Evolutionary conservation across 2,113 vertebrate genomes (phyloP).

Genomic region (Pogonocichla stellata): DNA sequence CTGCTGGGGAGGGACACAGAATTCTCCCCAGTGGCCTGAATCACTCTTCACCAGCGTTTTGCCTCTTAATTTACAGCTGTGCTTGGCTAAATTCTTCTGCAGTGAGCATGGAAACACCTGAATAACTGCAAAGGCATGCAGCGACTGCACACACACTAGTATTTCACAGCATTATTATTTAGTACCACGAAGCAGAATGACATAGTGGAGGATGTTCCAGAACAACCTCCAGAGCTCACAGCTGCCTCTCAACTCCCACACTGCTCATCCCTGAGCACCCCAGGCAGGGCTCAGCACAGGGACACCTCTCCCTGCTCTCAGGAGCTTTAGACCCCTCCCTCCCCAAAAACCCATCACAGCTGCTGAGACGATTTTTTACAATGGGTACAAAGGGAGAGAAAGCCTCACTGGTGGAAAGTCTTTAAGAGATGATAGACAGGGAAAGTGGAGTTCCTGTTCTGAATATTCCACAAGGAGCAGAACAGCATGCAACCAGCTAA

Average conservation of each 20-base stretch:
- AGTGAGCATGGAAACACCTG: not conserved
- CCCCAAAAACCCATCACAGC: not conserved
- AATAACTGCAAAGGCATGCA: not conserved
- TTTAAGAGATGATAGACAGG: not conserved
- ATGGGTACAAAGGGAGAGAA: not conserved
- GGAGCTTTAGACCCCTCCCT: not conserved
- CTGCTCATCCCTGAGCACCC: not conserved
- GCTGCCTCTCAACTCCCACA: not conserved
- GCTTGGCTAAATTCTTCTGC: not conserved
- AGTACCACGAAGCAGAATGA: not conserved
- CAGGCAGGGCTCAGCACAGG: not conserved
- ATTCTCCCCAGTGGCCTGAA: not conserved
- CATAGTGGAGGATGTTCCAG: not conserved
- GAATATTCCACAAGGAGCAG: not conserved
- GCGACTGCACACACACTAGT: not conserved
- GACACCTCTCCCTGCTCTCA: not conserved
- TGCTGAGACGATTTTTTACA: not conserved
- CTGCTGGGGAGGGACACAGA: not conserved
- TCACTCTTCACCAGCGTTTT: not conserved
- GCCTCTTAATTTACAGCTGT: not conserved
- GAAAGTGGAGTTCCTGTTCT: not conserved
- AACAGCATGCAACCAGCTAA: not conserved
- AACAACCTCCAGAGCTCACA: not conserved
- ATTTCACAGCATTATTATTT: not conserved
- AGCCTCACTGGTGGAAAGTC: not conserved